phyloP scores from a whole-genome alignment of 2,797 vertebrate genomes.

The Trachops cirrhosus region DNA sequence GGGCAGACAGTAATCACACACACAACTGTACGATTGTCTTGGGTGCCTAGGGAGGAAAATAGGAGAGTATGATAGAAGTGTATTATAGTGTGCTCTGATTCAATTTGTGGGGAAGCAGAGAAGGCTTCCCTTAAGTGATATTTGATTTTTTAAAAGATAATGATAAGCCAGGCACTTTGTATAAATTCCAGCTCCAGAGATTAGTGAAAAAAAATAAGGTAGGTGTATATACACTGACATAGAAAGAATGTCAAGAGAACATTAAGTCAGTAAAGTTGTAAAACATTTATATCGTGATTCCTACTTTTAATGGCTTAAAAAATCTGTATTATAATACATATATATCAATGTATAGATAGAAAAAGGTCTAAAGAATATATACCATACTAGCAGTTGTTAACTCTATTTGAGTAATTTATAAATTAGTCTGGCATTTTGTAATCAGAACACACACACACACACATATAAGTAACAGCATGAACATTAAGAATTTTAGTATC shows the following conservation, averaged over 20 bases:
- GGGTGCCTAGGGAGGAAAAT: neutral
- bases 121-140: neutral
- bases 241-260: conserved; percentile 16
- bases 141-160: neutral
- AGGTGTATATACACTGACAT: neutral
- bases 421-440: conserved; percentile 16
- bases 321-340: neutral
- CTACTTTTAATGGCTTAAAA: neutral
- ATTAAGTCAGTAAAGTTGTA: neutral
- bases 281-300: neutral
- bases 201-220: conserved; percentile 10
- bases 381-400: conserved; percentile 3
- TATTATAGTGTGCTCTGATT: neutral
- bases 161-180: neutral
- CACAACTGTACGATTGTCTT: neutral
- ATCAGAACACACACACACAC: neutral
- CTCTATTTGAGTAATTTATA: neutral
- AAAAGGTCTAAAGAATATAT: neutral
- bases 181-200: neutral
- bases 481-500: neutral
- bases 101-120: neutral
- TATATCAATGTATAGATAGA: neutral
- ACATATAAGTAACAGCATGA: neutral
- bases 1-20: neutral
- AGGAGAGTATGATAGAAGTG: neutral